A percentile compares a stretch with the other conserved stretches of the same genome.
These are phyloP conservation scores for Tetrapedia diversipes DNA, from an alignment of 2,888 invertebrate species.

Conservation along the genomic window DNA sequence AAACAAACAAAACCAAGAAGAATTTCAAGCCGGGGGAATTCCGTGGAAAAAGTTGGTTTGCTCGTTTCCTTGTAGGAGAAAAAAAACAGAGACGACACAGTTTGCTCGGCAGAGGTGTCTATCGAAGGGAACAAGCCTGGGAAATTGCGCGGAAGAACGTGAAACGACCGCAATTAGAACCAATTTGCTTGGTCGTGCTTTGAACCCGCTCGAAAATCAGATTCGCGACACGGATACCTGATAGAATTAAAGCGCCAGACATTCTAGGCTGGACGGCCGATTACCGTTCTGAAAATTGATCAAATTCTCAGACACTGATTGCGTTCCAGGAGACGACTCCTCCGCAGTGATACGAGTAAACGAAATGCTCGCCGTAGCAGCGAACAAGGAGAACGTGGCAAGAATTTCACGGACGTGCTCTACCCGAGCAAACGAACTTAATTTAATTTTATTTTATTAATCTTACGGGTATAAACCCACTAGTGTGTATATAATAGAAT, in stretches of 20 bases:
- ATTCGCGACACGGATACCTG: background rate
- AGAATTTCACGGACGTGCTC: background rate
- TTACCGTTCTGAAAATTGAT: slow-evolving; percentile 17
- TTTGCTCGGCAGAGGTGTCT: background rate
- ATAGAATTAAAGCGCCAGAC: slow-evolving; percentile 1
- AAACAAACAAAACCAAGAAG: background rate
- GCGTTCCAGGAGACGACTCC: background rate
- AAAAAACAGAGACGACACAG: no score
- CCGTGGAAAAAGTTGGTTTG: background rate
- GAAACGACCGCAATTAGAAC: slow-evolving; percentile 6
- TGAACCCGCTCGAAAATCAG: background rate
- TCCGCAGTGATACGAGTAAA: slow-evolving; percentile 25
- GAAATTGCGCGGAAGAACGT: background rate
- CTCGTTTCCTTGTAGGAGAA: background rate
- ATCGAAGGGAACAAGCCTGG: no score
- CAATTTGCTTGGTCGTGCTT: background rate
- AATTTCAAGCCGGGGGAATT: background rate
- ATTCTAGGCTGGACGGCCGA: background rate
- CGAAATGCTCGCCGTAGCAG: background rate
- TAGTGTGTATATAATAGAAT: no score
- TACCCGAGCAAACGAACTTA: no score
- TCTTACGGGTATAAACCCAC: no score
- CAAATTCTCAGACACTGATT: slow-evolving; percentile 10
- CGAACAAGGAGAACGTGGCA: background rate
- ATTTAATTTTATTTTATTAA: no score